Conservation (phyloP, 2,888 invertebrate species). For the Xestia xanthographa region DNA sequence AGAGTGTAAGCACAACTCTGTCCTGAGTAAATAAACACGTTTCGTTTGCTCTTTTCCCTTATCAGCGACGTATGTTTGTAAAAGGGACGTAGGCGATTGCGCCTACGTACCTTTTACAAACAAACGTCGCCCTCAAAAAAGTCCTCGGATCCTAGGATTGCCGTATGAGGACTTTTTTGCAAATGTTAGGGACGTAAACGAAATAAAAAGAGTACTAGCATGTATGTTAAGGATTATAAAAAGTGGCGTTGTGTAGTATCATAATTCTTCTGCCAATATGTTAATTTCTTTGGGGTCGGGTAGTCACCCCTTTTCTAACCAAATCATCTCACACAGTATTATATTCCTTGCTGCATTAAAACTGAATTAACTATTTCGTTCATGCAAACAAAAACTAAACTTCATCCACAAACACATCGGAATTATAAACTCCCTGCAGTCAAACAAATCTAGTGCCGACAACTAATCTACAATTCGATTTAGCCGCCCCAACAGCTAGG, state of each 20-base stretch:
- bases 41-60: conserved; percentile 11
- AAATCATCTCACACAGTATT: not conserved
- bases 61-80: conserved; percentile 15
- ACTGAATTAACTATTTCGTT: not conserved
- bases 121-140: no score
- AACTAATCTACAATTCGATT: conserved; percentile 60
- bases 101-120: no score
- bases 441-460: conserved; percentile 39
- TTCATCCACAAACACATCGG: not conserved
- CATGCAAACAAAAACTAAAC: not conserved
- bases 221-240: not conserved
- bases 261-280: not conserved
- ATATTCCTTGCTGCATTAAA: not conserved
- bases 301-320: not conserved
- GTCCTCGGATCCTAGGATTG: no score
- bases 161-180: not conserved
- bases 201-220: not conserved
- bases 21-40: conserved; percentile 20
- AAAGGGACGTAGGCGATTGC: not conserved
- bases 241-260: not conserved
- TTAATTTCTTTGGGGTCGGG: not conserved
- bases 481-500: conserved; percentile 32
- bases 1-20: not conserved
- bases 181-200: not conserved
- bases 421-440: conserved; percentile 36